Conservation (phyloP, 2,888 invertebrate genomes). For the Monoplex corrugatus region DNA sequence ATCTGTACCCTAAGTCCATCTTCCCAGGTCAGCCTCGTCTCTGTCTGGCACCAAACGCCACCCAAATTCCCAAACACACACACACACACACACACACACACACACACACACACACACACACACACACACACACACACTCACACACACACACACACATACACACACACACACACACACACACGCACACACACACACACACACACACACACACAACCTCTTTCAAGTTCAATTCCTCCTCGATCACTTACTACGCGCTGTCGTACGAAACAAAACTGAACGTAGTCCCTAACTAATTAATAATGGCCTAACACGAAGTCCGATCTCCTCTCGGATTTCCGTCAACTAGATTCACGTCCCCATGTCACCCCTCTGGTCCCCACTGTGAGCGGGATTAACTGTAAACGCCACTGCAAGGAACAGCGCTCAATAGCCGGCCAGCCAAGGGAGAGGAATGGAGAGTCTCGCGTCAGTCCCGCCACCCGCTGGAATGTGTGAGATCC, state of each 20-base stretch:
- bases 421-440: too few relatives aligned
- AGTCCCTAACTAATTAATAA: not conserved
- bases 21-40: too few relatives aligned
- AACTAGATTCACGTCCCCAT: not conserved
- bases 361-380: not conserved
- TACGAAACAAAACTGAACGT: not conserved
- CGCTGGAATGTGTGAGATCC: too few relatives aligned
- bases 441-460: too few relatives aligned
- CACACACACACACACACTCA: not conserved
- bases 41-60: not conserved
- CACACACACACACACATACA: not conserved
- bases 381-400: too few relatives aligned
- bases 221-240: not conserved
- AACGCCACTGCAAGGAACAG: too few relatives aligned
- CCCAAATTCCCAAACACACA: not conserved
- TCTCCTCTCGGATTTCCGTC: constrained; percentile 35
- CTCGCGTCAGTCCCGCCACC: too few relatives aligned
- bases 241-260: not conserved
- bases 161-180: too few relatives aligned
- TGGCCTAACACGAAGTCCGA: constrained; percentile 18
- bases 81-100: constrained; percentile 12
- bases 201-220: not conserved
- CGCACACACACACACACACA: not conserved
- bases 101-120: not conserved
- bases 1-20: too few relatives aligned